Evolutionary conservation across 2,888 invertebrate species (phyloP).

Genomic region (Neoascia interrupta): DNA sequence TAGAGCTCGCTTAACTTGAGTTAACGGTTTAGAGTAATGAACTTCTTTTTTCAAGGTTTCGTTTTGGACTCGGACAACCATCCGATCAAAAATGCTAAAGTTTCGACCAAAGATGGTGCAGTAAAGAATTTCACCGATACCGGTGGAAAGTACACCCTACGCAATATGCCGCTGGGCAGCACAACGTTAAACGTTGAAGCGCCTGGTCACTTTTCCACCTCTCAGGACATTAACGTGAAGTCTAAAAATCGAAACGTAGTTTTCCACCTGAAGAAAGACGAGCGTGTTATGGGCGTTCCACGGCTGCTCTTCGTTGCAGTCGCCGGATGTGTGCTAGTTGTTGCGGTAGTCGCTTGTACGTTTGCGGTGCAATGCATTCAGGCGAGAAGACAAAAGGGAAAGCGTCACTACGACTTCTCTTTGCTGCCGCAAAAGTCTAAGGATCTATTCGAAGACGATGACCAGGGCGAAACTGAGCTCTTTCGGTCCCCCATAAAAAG

Average conservation of each 20-base stretch:
- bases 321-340: constrained; percentile 81
- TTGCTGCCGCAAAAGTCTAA: constrained; percentile 78
- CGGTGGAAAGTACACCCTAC: constrained; percentile 75
- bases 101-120: constrained; percentile 78
- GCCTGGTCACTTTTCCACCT: constrained; percentile 82
- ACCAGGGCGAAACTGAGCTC: constrained; percentile 78
- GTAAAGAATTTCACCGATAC: constrained; percentile 75
- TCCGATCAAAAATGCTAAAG: constrained; percentile 81
- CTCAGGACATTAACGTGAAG: constrained; percentile 76
- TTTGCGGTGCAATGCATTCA: constrained; percentile 76
- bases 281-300: constrained; percentile 87
- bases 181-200: constrained; percentile 82
- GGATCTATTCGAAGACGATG: constrained; percentile 77
- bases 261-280: constrained; percentile 85
- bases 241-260: constrained; percentile 81
- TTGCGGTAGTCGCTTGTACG: constrained; percentile 74
- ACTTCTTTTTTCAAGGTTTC: constrained; percentile 81
- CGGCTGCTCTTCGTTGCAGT: constrained; percentile 88
- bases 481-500: constrained; percentile 78
- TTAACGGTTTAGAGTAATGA: too few relatives aligned
- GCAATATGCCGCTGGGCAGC: constrained; percentile 77
- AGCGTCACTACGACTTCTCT: constrained; percentile 78
- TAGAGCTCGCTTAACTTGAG: too few relatives aligned
- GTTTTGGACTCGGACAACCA: constrained; percentile 83
- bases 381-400: constrained; percentile 73